Conservation (phyloP, 2,888 invertebrate species). For the Cephus spinipes region DNA sequence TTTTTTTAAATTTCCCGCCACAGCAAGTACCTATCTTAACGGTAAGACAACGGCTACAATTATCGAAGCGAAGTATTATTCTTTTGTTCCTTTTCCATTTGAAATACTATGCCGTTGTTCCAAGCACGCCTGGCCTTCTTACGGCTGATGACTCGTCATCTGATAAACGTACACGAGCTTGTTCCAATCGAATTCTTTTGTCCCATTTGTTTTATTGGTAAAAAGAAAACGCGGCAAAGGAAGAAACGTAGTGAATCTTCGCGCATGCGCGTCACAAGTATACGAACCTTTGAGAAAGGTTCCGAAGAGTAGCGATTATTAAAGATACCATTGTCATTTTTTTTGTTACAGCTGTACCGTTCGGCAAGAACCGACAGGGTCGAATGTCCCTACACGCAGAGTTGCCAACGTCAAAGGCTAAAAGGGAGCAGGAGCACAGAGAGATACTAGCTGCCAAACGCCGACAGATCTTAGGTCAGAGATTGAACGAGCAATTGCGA, state of each 20-base stretch:
- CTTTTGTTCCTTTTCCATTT: background rate
- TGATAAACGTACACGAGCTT: background rate
- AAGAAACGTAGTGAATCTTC: background rate
- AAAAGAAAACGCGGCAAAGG: background rate
- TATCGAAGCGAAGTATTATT: background rate
- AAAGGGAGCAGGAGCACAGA: slow-evolving; percentile 55
- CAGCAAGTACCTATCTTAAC: background rate
- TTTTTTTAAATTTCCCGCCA: background rate
- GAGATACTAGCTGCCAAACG: slow-evolving; percentile 72
- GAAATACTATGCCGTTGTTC: background rate
- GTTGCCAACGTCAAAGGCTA: slow-evolving; percentile 50
- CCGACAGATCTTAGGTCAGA: slow-evolving; percentile 71
- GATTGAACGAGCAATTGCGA: slow-evolving; percentile 51
- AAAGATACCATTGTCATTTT: background rate
- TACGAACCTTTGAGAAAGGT: background rate
- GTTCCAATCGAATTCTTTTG: slow-evolving; percentile 3
- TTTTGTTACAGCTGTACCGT: slow-evolving; percentile 45
- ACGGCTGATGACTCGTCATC: slow-evolving; percentile 4
- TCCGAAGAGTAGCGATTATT: background rate
- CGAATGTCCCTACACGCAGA: slow-evolving; percentile 50
- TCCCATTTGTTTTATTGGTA: background rate
- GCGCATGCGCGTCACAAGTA: background rate
- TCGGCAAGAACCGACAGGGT: slow-evolving; percentile 47
- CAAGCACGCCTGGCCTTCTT: background rate
- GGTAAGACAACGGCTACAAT: background rate